Evolutionary conservation across 2,888 invertebrate species (phyloP).

Genomic region (Melolontha melolontha): DNA sequence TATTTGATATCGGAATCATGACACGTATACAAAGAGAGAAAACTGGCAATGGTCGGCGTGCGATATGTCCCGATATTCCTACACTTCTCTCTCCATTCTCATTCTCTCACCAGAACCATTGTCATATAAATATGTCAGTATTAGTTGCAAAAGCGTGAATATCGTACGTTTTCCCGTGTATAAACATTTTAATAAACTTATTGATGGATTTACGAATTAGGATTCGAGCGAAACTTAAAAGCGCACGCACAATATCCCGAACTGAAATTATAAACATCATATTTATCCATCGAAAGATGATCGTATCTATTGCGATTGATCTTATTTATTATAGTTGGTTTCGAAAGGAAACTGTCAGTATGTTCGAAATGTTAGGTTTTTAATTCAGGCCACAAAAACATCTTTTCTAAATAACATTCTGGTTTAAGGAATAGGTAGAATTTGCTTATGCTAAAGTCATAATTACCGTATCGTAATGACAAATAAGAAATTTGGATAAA

Average conservation of each 20-base stretch:
- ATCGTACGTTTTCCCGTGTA: slow-evolving; percentile 29
- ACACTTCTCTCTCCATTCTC: slow-evolving; percentile 4
- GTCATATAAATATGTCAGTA: slow-evolving; percentile 43
- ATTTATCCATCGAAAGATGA: slow-evolving; percentile 31
- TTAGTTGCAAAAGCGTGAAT: slow-evolving; percentile 41
- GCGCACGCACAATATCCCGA: slow-evolving; percentile 29
- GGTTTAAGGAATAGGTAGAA: slow-evolving; percentile 11
- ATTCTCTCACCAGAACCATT: slow-evolving; percentile 31
- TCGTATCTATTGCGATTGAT: slow-evolving; percentile 28
- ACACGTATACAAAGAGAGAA: slow-evolving; percentile 36
- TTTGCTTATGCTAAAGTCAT: slow-evolving; percentile 29
- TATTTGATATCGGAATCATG: slow-evolving; percentile 40
- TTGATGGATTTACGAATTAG: slow-evolving; percentile 28
- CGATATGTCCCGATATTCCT: slow-evolving; percentile 26
- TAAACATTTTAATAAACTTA: slow-evolving; percentile 37
- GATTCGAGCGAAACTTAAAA: slow-evolving; percentile 33
- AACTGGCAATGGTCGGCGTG: slow-evolving; percentile 22
- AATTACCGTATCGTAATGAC: slow-evolving; percentile 3
- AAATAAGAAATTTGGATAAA: not conserved
- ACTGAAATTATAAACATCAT: slow-evolving; percentile 33
- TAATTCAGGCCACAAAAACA: slow-evolving; percentile 32
- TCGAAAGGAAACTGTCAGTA: slow-evolving; percentile 24
- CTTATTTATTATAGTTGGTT: slow-evolving; percentile 30
- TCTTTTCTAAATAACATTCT: slow-evolving; percentile 3
- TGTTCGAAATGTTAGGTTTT: slow-evolving; percentile 22